Evolutionary conservation across 2,888 invertebrate genomes (phyloP).

Genomic region (Odontomyia ornata): DNA sequence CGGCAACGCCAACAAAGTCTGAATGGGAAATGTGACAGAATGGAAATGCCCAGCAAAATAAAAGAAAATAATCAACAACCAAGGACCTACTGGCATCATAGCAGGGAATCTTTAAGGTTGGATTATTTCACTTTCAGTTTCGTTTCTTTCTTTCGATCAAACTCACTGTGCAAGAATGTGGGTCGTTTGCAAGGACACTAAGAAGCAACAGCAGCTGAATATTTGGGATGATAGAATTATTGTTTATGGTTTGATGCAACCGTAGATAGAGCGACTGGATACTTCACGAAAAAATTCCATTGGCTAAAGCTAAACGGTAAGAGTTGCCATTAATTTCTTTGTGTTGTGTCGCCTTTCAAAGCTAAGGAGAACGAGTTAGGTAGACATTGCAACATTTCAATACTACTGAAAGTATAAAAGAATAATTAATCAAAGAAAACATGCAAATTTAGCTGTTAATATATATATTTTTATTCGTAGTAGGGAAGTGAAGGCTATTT

Average conservation of each 20-base stretch:
- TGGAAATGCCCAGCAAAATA: conserved; percentile 13
- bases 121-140: conserved; percentile 42
- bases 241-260: not conserved
- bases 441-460: too few relatives aligned
- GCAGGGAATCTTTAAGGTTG: conserved; percentile 19
- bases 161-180: conserved; percentile 31
- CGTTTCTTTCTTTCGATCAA: not conserved
- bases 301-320: too few relatives aligned
- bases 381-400: too few relatives aligned
- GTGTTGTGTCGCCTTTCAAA: too few relatives aligned
- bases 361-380: too few relatives aligned
- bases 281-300: not conserved
- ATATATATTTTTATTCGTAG: too few relatives aligned
- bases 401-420: too few relatives aligned
- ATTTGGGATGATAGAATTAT: conserved; percentile 22
- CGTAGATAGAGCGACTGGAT: not conserved
- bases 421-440: too few relatives aligned
- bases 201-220: conserved; percentile 31
- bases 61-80: not conserved
- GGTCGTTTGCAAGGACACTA: conserved; percentile 39
- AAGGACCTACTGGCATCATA: conserved; percentile 1
- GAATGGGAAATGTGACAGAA: conserved; percentile 14
- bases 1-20: conserved; percentile 10
- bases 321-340: too few relatives aligned
- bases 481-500: too few relatives aligned